Conservation (phyloP, 1,140 invertebrate species). For the Brachionus koreanus region DNA sequence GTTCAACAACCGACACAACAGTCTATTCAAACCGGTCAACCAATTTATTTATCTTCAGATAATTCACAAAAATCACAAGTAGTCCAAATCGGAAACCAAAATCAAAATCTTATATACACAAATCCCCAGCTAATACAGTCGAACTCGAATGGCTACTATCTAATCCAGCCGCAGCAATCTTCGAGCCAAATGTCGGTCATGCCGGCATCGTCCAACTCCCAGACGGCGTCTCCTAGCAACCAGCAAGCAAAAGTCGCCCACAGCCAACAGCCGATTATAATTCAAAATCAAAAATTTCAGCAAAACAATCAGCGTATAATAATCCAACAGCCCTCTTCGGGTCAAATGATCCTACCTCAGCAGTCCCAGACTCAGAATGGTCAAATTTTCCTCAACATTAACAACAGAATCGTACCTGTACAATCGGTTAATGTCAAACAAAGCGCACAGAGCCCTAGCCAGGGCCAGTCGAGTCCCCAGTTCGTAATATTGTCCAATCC, state of each 20-base stretch:
- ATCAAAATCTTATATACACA: neutral
- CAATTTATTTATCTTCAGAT: neutral
- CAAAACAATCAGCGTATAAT: neutral
- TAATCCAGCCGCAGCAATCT: conserved; percentile 4
- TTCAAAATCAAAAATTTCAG: neutral
- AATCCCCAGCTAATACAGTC: neutral
- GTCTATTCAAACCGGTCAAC: neutral
- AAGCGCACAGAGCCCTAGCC: neutral
- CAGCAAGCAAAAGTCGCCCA: neutral
- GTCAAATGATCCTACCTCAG: neutral
- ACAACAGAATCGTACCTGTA: conserved; percentile 23
- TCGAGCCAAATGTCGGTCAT: neutral
- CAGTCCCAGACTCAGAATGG: neutral
- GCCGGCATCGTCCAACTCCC: neutral
- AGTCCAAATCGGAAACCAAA: neutral
- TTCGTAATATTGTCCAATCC: neutral
- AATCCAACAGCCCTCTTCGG: neutral
- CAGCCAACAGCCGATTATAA: neutral
- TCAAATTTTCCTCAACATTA: conserved; percentile 37
- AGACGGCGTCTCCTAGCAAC: neutral
- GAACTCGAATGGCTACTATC: neutral
- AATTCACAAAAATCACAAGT: neutral
- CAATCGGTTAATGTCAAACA: conserved; percentile 33
- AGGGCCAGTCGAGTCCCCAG: neutral
- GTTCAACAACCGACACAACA: conserved; percentile 9